These are phyloP conservation scores for Sogatella furcifera DNA, from an alignment of 1,140 invertebrate genomes.

Conservation along the genomic window DNA sequence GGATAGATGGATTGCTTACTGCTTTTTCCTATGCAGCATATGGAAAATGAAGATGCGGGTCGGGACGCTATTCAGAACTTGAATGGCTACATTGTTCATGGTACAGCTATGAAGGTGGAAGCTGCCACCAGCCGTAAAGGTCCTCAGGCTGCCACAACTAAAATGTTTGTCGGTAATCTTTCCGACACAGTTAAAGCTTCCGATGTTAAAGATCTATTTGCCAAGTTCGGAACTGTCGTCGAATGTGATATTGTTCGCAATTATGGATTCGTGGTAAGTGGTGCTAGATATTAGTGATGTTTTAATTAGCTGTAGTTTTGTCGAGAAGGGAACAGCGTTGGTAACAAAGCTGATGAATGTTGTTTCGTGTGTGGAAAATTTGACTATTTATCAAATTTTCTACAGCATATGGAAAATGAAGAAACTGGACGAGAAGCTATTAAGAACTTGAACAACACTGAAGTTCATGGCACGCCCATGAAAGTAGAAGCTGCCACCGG, in stretches of 20 bases:
- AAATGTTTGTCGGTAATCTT: slow-evolving; percentile 83
- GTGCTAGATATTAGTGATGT: too few species aligned
- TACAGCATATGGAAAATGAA: slow-evolving; percentile 82
- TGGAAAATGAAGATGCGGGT: slow-evolving; percentile 84
- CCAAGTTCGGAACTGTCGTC: slow-evolving; percentile 78
- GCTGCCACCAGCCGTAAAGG: slow-evolving; percentile 76
- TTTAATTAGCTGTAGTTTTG: too few species aligned
- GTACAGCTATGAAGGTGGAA: slow-evolving; percentile 82
- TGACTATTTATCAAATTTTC: slow-evolving; percentile 1
- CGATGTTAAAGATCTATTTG: slow-evolving; percentile 74
- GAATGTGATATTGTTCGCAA: slow-evolving; percentile 86
- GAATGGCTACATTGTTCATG: slow-evolving; percentile 78
- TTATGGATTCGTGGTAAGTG: slow-evolving; percentile 69
- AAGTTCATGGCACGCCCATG: slow-evolving; percentile 75
- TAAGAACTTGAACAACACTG: slow-evolving; percentile 76
- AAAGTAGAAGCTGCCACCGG: slow-evolving; percentile 84
- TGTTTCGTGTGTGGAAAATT: too few species aligned
- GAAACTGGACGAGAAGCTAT: slow-evolving; percentile 81
- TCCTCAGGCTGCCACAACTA: slow-evolving; percentile 72
- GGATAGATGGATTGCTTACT: neutral
- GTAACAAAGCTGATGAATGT: too few species aligned
- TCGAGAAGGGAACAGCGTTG: too few species aligned
- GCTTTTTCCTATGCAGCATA: slow-evolving; percentile 50
- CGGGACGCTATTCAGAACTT: slow-evolving; percentile 84
- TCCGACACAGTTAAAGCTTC: slow-evolving; percentile 80